Evolutionary conservation across 2,888 invertebrate species (phyloP).

Genomic region (Drosophila imparisetae): DNA sequence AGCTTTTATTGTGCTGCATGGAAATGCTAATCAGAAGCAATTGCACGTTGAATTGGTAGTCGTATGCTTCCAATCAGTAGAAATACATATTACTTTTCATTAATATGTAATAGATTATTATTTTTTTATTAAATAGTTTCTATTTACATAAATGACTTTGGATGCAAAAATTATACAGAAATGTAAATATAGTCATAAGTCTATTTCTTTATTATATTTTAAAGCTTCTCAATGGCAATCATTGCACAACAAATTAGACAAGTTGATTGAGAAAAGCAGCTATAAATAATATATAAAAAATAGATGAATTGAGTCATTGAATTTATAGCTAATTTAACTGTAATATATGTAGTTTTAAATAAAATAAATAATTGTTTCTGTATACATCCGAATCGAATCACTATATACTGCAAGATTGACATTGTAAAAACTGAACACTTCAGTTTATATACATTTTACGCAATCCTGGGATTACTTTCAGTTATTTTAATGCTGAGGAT

Average conservation of each 20-base stretch:
- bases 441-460: background rate
- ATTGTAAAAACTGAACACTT: background rate
- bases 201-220: background rate
- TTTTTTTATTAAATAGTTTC: background rate
- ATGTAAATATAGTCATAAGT: too few species aligned
- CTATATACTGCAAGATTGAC: background rate
- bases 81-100: background rate
- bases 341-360: background rate
- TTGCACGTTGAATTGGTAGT: slow-evolving; percentile 3
- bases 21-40: slow-evolving; percentile 36
- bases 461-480: background rate
- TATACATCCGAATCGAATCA: background rate
- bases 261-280: background rate
- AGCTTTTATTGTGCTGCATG: slow-evolving; percentile 32
- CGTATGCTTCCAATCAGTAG: slow-evolving; percentile 8
- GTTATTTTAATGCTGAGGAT: background rate
- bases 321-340: background rate
- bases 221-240: background rate
- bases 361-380: background rate
- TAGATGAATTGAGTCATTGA: background rate
- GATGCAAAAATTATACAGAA: background rate
- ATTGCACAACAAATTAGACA: background rate
- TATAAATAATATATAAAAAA: background rate
- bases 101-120: background rate
- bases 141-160: background rate